These are phyloP conservation scores for Microtus ochrogaster DNA, from an alignment of 2,113 vertebrate species.

Conservation along the genomic window DNA sequence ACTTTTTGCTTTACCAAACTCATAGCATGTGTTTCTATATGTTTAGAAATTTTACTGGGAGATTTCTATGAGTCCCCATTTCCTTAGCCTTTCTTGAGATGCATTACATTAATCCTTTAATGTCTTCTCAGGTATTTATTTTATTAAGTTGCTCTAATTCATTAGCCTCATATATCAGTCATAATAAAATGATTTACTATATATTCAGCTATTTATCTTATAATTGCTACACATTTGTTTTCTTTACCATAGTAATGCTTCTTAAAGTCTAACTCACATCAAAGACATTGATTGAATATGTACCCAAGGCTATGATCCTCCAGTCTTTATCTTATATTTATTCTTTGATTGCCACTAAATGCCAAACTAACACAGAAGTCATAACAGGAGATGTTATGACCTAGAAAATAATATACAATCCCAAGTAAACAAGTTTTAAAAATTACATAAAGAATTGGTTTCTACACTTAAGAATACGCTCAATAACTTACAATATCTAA, in stretches of 20 bases:
- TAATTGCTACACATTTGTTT: background rate
- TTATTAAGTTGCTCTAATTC: background rate
- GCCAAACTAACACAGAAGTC: background rate
- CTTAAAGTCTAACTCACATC: background rate
- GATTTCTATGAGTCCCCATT: background rate
- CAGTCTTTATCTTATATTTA: background rate
- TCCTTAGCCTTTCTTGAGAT: background rate
- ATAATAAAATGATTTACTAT: background rate
- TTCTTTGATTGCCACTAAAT: background rate
- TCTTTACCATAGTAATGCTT: background rate
- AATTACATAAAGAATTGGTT: background rate
- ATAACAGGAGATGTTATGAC: background rate
- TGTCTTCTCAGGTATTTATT: background rate
- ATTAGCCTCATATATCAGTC: background rate
- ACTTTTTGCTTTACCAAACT: background rate
- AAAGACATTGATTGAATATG: background rate
- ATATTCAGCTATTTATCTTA: background rate
- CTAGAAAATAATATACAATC: background rate
- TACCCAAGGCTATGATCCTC: background rate
- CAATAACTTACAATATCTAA: background rate
- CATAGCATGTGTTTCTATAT: background rate
- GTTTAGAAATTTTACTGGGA: background rate
- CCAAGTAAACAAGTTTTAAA: background rate
- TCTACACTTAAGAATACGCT: background rate
- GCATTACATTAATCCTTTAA: background rate